Base-by-base conservation (phyloP, 1,140 invertebrate species). In the Drosophila equinoxialis region DNA sequence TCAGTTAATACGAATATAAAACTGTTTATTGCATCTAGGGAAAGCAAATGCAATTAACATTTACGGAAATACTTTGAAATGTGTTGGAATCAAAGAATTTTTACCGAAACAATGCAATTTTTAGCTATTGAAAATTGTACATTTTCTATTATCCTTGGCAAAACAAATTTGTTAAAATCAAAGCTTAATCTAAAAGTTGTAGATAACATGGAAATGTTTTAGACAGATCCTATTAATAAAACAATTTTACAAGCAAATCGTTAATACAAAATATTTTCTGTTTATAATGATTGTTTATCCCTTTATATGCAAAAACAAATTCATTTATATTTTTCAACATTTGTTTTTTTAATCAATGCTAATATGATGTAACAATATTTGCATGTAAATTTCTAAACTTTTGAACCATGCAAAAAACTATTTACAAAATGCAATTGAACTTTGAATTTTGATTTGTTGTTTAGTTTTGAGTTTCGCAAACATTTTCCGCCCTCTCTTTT, bases 401-500 rank as follows among this genome's bases (percentile, higher is more conserved):
- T 45, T 45, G 11, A 42, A n/a, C 41, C 41, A 42, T 13, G 10
- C n/a, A 42, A 45, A 42, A 45, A 45, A 7, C 42, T 51, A 23
- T 51, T 51, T 23, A 51, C 17, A 23, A 10, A 51, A 20, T 51
- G 1, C 45, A 51, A 17, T 20, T 23, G 45, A 48, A 48, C 45
- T 48, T 48, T 48, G 45, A 48, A 10, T 55, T 30, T 30, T 3
- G 23, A 57, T 33, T 57, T 33, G 51, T 23, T 51, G 11, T 42
- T 55, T 55, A 62, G 45, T 57, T 37, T 17, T 55, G 48, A 64
- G 39, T 23, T 62, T 23, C 7, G 30, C n/a, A 26, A 26, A 62
- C 39, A 23, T 37, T 60, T 61, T 39, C 26, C 37, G 42, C 37
- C 23, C 30, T 61, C 5, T 7, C 6, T 5, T 42, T 7, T 6